Evolutionary conservation across 2,888 invertebrate genomes (phyloP), one percentile per base, ranked within the genome.

Genomic region (Eulithis prunata): DNA sequence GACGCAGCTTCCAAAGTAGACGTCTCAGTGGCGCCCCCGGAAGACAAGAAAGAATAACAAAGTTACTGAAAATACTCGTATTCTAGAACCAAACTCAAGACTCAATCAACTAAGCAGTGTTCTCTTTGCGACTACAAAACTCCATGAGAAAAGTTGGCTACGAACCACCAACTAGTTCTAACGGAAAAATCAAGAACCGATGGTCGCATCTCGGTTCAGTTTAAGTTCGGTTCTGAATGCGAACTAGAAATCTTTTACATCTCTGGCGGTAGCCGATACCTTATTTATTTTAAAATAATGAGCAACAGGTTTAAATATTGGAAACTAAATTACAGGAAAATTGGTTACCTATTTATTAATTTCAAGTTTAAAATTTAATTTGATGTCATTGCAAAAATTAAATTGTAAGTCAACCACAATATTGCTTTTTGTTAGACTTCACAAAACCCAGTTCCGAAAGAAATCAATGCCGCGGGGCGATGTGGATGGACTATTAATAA

Each of bases 31-130:
- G 14, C 51, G 0, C 28, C 58, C 8, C 45, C 56, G 2, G 66
- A 56, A 32, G 56, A 62, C 1, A 66, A 62, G 58, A 62, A 66
- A 52, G 62, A 62, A 28, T 64, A 58, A 58, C 7, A 7, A 12
- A 28, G 14, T 7, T 13, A 14, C 12, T 52, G 14, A 51, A 14
- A 43, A 10, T 21, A 8, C 2, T 41, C 43, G n/a, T 56, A 58
- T 59, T 59, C 51, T 21, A 53, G 45, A 59, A 59, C 57, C 36
- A 57, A 57, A 46, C 14, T 8, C 12, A 55, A 41, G 8, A 4
- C 13, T 41, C 47, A 47, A 14, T 14, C 47, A 47, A 47, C 47
- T 8, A 8, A 41, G 41, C 8, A 41, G 41, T 41, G 32, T 32
- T 6, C 32, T 32, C 32, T 32, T 32, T 4, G 32, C 32, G 6